A percentile compares a stretch with the other conserved stretches of the same genome.
These are phyloP conservation scores for Lepidocyrtinus sp. DNA, from an alignment of 2,888 invertebrate genomes.

Conservation along the genomic window DNA sequence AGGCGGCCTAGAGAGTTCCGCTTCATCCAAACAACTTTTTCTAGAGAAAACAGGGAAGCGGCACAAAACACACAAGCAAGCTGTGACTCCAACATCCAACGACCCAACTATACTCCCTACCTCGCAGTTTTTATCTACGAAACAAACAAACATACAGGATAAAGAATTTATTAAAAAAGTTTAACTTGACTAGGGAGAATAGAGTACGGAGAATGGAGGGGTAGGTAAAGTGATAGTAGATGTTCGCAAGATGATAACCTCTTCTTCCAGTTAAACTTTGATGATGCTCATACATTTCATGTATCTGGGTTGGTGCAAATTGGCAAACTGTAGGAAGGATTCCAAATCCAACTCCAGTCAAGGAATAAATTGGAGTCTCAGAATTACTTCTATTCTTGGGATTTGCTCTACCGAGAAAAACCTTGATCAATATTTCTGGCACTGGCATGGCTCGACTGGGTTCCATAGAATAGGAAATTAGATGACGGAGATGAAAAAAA, in stretches of 20 bases:
- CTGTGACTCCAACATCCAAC: too few species aligned
- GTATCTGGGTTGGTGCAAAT: not conserved
- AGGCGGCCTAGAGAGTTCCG: not conserved
- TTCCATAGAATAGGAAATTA: too few species aligned
- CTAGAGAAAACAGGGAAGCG: slow-evolving; percentile 10
- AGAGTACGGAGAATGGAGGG: not conserved
- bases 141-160: not conserved
- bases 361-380: not conserved
- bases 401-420: not conserved
- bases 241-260: not conserved
- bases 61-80: slow-evolving; percentile 15
- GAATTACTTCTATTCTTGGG: slow-evolving; percentile 6
- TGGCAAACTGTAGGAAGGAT: too few species aligned
- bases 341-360: not conserved
- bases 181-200: too few species aligned
- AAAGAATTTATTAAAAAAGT: not conserved
- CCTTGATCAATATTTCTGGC: not conserved
- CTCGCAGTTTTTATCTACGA: slow-evolving; percentile 8
- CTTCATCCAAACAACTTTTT: not conserved
- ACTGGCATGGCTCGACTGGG: slow-evolving; percentile 1
- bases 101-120: too few species aligned
- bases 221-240: not conserved
- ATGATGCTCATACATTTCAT: not conserved
- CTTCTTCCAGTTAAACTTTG: not conserved
- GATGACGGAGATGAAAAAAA: too few species aligned